Evolutionary conservation across 2,113 vertebrate genomes (phyloP), one percentile per base, ranked within the genome.

Genomic region (Arenaria interpres): DNA sequence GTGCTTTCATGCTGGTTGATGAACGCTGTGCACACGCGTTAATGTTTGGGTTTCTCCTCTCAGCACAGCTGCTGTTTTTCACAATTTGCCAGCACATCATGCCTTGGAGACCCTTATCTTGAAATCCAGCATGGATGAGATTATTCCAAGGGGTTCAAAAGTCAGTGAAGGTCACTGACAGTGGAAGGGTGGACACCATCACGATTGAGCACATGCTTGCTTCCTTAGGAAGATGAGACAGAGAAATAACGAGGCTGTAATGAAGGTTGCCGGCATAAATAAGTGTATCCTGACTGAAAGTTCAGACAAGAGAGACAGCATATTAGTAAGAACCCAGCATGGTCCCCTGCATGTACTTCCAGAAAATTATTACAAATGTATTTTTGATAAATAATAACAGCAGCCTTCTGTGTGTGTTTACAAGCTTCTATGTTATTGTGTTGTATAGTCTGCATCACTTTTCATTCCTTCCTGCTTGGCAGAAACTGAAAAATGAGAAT

Each of bases 11-110:
- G 0, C 13, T 50, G 10, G 9, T 60, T 4, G 0, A 20, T 57
- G 56, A 8, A 64, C 24, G 7, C 24, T 1, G 0, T 48, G 41
- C 60, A 33, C 1, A 1, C 24, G 12, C 2, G 0, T 75, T 60
- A 51, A 33, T 51, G 35, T 30, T 78, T 76, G 9, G 5, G 39
- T 85, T 10, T 79, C 43, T 77, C 45, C 68, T 73, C n/a, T 68
- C 33, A 85, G n/a, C 43, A 32, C 33, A 59, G n/a, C 66, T 15
- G 9, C 43, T 43, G 15, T 13, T 91, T 89, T 76, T 82, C 62
- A 64, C 24, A 25, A 43, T 35, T 53, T 41, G 9, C 41, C 48
- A 21, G 48, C 51, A 32, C 1, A 0, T 80, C 67, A 1, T 25
- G 30, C 43, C 54, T 77, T 17, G 48, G 75, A 81, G 13, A 66